phyloP scores from a whole-genome alignment of 2,797 vertebrate species.

The Holocentrus rufus region DNA sequence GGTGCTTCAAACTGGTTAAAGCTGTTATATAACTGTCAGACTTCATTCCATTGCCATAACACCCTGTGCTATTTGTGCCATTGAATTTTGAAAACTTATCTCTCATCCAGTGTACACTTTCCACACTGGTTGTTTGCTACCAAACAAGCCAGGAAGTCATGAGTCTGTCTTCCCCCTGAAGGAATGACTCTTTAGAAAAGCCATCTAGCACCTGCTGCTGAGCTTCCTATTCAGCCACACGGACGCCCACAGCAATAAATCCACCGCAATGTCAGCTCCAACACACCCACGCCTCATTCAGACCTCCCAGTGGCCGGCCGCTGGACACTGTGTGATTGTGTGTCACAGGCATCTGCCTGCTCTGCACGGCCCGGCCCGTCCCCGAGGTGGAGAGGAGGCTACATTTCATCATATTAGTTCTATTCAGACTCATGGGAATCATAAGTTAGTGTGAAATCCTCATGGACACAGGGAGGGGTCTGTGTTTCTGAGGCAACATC shows the following conservation, averaged over 20 bases:
- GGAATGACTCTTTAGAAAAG: constrained; percentile 18
- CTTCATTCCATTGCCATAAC: constrained; percentile 34
- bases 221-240: constrained; percentile 38
- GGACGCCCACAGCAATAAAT: constrained; percentile 40
- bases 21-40: constrained; percentile 25
- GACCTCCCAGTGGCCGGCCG: constrained; percentile 22
- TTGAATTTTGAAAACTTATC: constrained; percentile 17
- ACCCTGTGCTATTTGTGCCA: constrained; percentile 4
- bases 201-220: constrained; percentile 47
- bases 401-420: not conserved
- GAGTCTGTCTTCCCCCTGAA: not conserved
- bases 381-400: constrained; percentile 1
- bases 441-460: constrained; percentile 4
- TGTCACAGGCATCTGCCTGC: constrained; percentile 41
- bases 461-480: not conserved
- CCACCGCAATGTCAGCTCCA: constrained; percentile 32
- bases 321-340: constrained; percentile 23
- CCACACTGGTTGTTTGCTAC: constrained; percentile 34
- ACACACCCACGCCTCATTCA: constrained; percentile 47
- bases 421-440: not conserved
- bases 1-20: not conserved
- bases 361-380: constrained; percentile 21
- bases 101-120: constrained; percentile 2
- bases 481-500: not conserved
- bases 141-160: constrained; percentile 28